Evolutionary conservation across 2,797 vertebrate species (phyloP).

Genomic region (Cirrhinus mrigala): DNA sequence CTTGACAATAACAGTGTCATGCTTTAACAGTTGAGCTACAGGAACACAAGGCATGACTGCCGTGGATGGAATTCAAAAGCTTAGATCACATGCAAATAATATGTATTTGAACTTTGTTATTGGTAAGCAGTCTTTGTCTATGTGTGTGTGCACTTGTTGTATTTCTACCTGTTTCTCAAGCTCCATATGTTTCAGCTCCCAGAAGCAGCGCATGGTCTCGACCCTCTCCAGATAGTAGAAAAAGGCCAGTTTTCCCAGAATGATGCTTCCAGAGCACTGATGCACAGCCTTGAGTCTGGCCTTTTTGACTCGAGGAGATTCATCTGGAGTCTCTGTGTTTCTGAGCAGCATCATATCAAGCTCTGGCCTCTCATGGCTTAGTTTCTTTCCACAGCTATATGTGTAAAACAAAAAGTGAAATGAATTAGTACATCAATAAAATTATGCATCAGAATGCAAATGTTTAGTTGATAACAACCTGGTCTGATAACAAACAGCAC

Average conservation of each 20-base stretch:
- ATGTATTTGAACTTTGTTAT: neutral
- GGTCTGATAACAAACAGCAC: neutral
- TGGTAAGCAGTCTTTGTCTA: neutral
- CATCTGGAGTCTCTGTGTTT: conserved; percentile 60
- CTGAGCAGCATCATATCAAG: conserved; percentile 57
- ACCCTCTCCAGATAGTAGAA: conserved; percentile 77
- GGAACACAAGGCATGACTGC: neutral
- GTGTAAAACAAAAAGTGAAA: neutral
- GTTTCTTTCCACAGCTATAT: conserved; percentile 49
- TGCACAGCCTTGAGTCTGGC: conserved; percentile 74
- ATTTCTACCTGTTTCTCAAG: conserved; percentile 56
- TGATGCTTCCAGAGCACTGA: conserved; percentile 63
- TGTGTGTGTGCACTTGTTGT: neutral
- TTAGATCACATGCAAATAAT: neutral
- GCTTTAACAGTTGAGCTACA: neutral
- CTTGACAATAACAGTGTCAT: neutral
- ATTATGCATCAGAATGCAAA: neutral
- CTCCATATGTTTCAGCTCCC: conserved; percentile 74
- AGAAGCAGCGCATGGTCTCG: conserved; percentile 79
- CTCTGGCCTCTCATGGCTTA: conserved; percentile 34
- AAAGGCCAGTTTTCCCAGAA: conserved; percentile 74
- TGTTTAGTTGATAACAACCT: neutral
- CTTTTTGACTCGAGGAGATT: conserved; percentile 72
- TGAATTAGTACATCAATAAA: neutral
- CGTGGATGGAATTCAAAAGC: neutral